Evolutionary conservation across 2,113 vertebrate species (phyloP), one percentile per base, ranked within the genome.

Genomic region (Edolisoma coerulescens): DNA sequence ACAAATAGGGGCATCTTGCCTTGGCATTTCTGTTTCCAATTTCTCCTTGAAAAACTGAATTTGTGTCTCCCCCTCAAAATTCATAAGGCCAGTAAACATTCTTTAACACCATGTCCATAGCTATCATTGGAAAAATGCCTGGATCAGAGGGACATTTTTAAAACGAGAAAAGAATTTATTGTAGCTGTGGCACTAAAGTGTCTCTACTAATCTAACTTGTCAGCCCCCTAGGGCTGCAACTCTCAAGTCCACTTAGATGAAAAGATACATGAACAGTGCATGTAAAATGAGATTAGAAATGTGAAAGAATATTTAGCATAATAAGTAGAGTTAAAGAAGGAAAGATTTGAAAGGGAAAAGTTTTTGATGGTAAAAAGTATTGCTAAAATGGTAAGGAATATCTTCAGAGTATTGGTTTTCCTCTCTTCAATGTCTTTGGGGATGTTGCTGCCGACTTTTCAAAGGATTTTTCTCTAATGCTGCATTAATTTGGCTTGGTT

Each of bases 151-250:
- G 41, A 74, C 64, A 61, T 4, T 87, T 93, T 52, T 92, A 68
- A 96, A 93, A 82, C 3, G 16, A 86, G 82, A 95, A 92, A 5
- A 4, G 87, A 84, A 95, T 94, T 87, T 93, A 47, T 85, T 92
- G 47, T 92, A 68, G 33, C 32, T 47, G 15, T 65, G 41, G 35
- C 59, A 89, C 28, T 84, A 82, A 92, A 94, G 49, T 28, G 57
- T 87, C 42, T 81, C 60, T 59, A 35, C 33, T 96, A 93, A 93
- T 93, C 82, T 93, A 49, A 84, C 32, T 90, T 96, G 76, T 90
- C 95, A 95, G 35, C 30, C 8, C 68, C 70, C 82, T 85, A 70
- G 28, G 42, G 52, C 32, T 60, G 61, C n/a, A 90, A 63, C 44
- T 16, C 50, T 94, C 77, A 89, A 92, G 33, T 27, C 14, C 27